phyloP scores from a whole-genome alignment of 1,140 invertebrate genomes.

The Hirudo medicinalis region DNA sequence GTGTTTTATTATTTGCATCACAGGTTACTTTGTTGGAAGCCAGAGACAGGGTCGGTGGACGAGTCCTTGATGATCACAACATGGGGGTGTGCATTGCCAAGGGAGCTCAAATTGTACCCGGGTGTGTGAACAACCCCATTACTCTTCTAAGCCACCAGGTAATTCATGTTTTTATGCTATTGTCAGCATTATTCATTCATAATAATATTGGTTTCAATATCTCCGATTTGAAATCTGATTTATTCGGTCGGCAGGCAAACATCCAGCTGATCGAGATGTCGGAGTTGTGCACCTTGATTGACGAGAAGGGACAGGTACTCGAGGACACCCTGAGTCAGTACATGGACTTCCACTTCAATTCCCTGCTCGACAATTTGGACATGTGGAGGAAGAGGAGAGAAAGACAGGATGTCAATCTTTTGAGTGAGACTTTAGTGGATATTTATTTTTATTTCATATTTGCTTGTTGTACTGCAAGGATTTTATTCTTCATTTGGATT shows the following conservation, averaged over 20 bases:
- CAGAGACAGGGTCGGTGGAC: conserved; percentile 38
- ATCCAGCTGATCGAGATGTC: conserved; percentile 24
- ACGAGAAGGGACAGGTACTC: conserved; percentile 27
- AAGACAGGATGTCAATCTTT: conserved; percentile 32
- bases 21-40: conserved; percentile 43
- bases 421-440: conserved; percentile 28
- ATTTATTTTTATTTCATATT: background rate
- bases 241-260: no score
- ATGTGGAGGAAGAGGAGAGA: conserved; percentile 33
- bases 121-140: conserved; percentile 44
- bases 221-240: no score
- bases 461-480: background rate
- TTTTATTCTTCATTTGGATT: background rate
- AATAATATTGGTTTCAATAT: background rate
- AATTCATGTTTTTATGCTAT: background rate
- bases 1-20: background rate
- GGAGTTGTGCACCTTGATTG: conserved; percentile 33
- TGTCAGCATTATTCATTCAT: background rate
- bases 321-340: conserved; percentile 27
- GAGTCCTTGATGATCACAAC: conserved; percentile 37
- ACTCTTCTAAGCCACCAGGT: conserved; percentile 42
- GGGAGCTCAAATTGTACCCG: conserved; percentile 42
- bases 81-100: conserved; percentile 35
- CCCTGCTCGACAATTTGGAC: conserved; percentile 38
- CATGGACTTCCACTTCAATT: conserved; percentile 43